A percentile compares a stretch with the other conserved stretches of the same genome.
Evolutionary conservation across 2,113 vertebrate genomes (phyloP).

Genomic region (Leptobrachium ailaonicum): DNA sequence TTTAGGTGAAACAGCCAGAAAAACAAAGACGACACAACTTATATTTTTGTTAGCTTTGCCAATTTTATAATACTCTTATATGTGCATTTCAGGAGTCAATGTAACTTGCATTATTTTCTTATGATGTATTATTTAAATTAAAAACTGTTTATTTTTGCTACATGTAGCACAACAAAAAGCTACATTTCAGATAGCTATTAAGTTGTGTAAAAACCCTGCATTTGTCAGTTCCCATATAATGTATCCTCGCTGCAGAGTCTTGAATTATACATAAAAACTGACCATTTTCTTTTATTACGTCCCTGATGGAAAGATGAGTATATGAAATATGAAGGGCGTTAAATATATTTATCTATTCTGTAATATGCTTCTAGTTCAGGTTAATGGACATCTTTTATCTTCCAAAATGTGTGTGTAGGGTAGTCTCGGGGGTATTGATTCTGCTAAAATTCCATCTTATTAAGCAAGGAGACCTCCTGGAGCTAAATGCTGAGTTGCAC

Average conservation of each 20-base stretch:
- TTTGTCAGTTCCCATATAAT: neutral
- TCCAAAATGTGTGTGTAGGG: neutral
- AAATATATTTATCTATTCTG: neutral
- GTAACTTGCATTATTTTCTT: no score
- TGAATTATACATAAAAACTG: slow-evolving; percentile 4
- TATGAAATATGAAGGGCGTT: neutral
- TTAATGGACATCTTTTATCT: neutral
- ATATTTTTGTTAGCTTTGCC: no score
- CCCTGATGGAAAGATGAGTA: slow-evolving; percentile 2
- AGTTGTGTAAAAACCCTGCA: no score
- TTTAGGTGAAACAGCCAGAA: no score
- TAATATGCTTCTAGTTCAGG: neutral
- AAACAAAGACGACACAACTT: no score
- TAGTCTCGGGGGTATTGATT: neutral
- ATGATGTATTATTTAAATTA: no score
- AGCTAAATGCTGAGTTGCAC: neutral
- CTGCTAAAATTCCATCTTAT: neutral
- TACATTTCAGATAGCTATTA: no score
- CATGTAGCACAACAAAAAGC: no score
- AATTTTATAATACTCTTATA: no score
- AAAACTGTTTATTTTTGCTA: no score
- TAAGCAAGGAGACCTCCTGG: neutral
- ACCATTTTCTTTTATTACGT: neutral
- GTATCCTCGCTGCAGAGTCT: neutral
- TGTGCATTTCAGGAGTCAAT: no score